Percentiles rank a stretch among this genome's conserved stretches.
Conservation (phyloP, 2,797 vertebrate species). For the Hoplostethus atlanticus region DNA sequence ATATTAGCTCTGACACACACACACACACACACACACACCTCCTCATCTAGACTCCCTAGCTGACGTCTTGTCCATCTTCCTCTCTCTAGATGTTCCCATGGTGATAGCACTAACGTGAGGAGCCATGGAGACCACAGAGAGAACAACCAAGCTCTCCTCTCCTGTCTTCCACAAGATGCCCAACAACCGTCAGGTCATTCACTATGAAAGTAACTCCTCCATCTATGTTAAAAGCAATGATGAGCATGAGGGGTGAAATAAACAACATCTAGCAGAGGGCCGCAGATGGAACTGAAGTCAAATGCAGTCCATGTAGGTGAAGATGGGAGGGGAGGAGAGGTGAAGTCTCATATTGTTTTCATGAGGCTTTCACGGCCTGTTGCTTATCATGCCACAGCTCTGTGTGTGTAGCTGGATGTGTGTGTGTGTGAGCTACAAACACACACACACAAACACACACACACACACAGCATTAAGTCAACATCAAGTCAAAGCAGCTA, state of each 20-base stretch:
- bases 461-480: constrained; percentile 25
- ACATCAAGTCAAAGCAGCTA: constrained; percentile 20
- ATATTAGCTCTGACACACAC: constrained; percentile 42
- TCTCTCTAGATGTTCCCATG: neutral
- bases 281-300: constrained; percentile 30
- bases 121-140: neutral
- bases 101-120: constrained; percentile 2
- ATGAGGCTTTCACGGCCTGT: constrained; percentile 74
- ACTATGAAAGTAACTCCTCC: constrained; percentile 28
- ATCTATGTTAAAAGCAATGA: constrained; percentile 19
- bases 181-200: constrained; percentile 10
- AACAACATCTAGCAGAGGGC: constrained; percentile 34
- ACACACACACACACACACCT: constrained; percentile 14
- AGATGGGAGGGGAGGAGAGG: constrained; percentile 44
- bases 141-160: neutral
- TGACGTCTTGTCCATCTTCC: neutral
- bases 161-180: neutral
- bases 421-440: constrained; percentile 42
- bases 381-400: constrained; percentile 54
- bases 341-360: constrained; percentile 73
- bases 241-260: constrained; percentile 50
- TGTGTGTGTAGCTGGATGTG: constrained; percentile 2
- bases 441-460: constrained; percentile 24
- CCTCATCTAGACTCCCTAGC: neutral
- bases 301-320: constrained; percentile 66